These are phyloP conservation scores for Acestrorhynchus altus DNA, from an alignment of 2,797 vertebrate species.

Conservation along the genomic window DNA sequence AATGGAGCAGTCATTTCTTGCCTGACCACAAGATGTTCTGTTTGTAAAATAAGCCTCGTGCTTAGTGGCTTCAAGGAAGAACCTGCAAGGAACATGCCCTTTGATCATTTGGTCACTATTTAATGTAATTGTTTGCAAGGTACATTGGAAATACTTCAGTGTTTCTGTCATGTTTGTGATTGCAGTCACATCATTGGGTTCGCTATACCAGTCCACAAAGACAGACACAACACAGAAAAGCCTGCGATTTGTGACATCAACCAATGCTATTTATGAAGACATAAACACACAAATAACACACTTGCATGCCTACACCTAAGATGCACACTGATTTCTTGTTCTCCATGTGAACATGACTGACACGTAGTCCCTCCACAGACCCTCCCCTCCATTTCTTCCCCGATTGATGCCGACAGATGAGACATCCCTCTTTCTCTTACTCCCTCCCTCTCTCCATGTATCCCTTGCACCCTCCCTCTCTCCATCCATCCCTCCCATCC, in stretches of 20 bases:
- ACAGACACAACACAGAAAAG: slow-evolving; percentile 11
- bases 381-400: slow-evolving; percentile 61
- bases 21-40: not conserved
- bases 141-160: slow-evolving; percentile 64
- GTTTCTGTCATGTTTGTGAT: slow-evolving; percentile 31
- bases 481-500: slow-evolving; percentile 23
- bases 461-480: slow-evolving; percentile 32
- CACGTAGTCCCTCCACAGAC: slow-evolving; percentile 49
- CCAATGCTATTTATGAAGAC: slow-evolving; percentile 34
- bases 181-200: not conserved
- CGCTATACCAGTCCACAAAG: slow-evolving; percentile 19
- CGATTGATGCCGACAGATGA: slow-evolving; percentile 65
- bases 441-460: slow-evolving; percentile 26
- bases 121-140: slow-evolving; percentile 19
- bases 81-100: not conserved
- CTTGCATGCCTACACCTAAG: not conserved
- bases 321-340: not conserved
- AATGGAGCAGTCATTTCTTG: slow-evolving; percentile 17
- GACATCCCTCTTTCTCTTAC: slow-evolving; percentile 50
- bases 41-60: slow-evolving; percentile 11
- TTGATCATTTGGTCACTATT: not conserved
- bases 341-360: slow-evolving; percentile 54
- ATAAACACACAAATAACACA: not conserved
- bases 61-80: slow-evolving; percentile 11
- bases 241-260: slow-evolving; percentile 21